phyloP scores from a whole-genome alignment of 2,888 invertebrate genomes.

The Andrena haemorrhoa region DNA sequence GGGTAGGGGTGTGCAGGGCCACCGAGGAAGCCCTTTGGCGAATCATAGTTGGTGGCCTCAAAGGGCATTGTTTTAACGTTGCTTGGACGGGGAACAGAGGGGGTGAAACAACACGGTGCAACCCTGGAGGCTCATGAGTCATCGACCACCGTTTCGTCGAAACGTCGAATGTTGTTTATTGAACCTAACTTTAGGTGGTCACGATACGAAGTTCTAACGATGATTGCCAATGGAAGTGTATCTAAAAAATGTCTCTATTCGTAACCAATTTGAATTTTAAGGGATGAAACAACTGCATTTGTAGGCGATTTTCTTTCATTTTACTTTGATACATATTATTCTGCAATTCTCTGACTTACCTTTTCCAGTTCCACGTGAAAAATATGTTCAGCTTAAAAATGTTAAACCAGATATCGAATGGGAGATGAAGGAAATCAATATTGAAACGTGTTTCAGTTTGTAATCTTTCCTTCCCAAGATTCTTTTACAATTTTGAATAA shows the following conservation, averaged over 20 bases:
- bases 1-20: conserved; percentile 15
- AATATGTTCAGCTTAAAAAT: neutral
- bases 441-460: neutral
- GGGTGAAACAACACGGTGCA: neutral
- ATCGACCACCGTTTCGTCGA: conserved; percentile 27
- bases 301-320: too few species aligned
- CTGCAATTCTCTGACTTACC: neutral
- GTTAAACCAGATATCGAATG: neutral
- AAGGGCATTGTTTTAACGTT: conserved; percentile 66
- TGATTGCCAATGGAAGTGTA: neutral
- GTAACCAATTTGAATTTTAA: too few species aligned
- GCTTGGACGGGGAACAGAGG: conserved; percentile 12
- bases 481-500: neutral
- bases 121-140: conserved; percentile 38
- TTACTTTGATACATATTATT: neutral
- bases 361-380: neutral
- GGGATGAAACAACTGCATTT: too few species aligned
- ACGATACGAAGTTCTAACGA: neutral
- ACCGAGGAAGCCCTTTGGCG: conserved; percentile 22
- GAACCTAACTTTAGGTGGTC: neutral
- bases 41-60: conserved; percentile 40
- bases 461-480: neutral
- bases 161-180: conserved; percentile 43
- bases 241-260: neutral
- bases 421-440: neutral